Evolutionary conservation across 2,888 invertebrate species (phyloP).

Genomic region (Rhorus exstirpatorius): DNA sequence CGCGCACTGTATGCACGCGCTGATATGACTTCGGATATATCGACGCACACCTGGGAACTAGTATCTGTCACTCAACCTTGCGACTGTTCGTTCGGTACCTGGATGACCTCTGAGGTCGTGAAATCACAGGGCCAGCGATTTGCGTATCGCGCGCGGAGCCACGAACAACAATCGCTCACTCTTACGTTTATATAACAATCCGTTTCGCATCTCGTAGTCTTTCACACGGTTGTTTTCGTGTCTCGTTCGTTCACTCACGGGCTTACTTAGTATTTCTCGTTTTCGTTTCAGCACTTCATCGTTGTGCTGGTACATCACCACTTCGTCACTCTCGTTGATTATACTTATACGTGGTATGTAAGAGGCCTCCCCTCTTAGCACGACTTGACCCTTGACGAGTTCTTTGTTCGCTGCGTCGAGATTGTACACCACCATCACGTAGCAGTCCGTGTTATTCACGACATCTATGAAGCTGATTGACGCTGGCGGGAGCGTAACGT

Average conservation of each 20-base stretch:
- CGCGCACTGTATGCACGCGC: conserved; percentile 68
- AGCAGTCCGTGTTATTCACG: too few species aligned
- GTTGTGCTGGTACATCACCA: conserved; percentile 13
- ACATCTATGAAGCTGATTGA: not conserved
- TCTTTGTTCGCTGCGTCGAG: too few species aligned
- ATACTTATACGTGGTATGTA: too few species aligned
- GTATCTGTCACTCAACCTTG: not conserved
- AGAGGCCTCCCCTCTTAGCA: too few species aligned
- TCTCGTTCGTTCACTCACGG: conserved; percentile 3
- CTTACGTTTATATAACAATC: conserved; percentile 27
- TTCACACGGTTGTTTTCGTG: not conserved
- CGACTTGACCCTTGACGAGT: too few species aligned
- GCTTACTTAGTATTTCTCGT: conserved; percentile 14
- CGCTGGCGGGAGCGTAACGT: not conserved
- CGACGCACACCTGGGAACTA: conserved; percentile 8
- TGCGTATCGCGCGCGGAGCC: not conserved
- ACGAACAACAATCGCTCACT: conserved; percentile 42
- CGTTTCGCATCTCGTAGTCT: conserved; percentile 6
- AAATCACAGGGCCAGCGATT: too few species aligned
- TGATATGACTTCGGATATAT: conserved; percentile 42
- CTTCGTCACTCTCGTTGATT: conserved; percentile 9
- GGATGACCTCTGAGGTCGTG: conserved; percentile 32
- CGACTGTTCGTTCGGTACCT: conserved; percentile 41
- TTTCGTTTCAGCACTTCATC: conserved; percentile 18
- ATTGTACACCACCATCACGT: too few species aligned